phyloP scores from a whole-genome alignment of 53 echinoderm and acorn worm genomes.

The Holothuria scabra region DNA sequence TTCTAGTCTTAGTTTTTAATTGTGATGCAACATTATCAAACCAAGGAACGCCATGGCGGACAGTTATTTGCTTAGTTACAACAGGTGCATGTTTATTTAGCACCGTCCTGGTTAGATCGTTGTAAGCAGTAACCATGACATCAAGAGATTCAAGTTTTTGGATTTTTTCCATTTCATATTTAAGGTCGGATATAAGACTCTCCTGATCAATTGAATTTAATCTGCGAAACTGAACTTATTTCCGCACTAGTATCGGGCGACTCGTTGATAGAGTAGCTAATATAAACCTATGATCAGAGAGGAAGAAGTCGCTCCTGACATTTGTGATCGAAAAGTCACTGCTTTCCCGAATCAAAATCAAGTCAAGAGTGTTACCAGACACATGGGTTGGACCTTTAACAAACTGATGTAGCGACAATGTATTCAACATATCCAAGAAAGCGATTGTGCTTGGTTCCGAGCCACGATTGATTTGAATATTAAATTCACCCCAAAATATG shows the following conservation, averaged over 20 bases:
- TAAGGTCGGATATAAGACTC: neutral
- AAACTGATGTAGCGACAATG: too few relatives aligned
- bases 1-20: neutral
- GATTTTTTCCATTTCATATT: neutral
- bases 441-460: too few relatives aligned
- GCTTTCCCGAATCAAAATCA: conserved; percentile 23
- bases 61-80: neutral
- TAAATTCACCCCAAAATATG: too few relatives aligned
- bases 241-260: conserved; percentile 26
- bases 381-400: too few relatives aligned
- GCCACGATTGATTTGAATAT: too few relatives aligned
- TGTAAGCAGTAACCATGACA: conserved; percentile 3
- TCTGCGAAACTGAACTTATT: conserved; percentile 39
- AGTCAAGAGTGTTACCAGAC: conserved; percentile 17
- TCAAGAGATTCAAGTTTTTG: neutral
- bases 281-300: conserved; percentile 28
- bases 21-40: conserved; percentile 10
- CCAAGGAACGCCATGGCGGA: conserved; percentile 13
- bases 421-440: too few relatives aligned
- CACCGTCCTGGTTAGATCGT: neutral
- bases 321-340: conserved; percentile 23
- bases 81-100: conserved; percentile 1
- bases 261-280: conserved; percentile 23
- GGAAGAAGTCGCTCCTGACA: conserved; percentile 16
- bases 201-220: conserved; percentile 26